Base-by-base conservation (phyloP, 2,113 vertebrate genomes). In the Phyllopteryx taeniolatus region DNA sequence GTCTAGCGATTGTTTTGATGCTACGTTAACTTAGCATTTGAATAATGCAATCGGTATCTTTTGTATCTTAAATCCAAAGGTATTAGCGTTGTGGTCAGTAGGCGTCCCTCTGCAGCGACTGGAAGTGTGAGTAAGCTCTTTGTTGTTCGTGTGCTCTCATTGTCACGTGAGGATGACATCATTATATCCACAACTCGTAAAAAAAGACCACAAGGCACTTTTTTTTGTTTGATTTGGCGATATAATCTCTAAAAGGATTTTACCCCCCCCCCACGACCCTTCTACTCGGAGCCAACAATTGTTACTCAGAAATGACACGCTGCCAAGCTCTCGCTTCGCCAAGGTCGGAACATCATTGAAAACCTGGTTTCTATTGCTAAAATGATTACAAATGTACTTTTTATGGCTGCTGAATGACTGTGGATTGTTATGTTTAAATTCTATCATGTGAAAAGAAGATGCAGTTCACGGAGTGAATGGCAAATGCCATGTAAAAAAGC, bases 351-450 rank as follows among this genome's bases (percentile, higher is more conserved):
- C 59, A 35, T 5, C 3, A 33, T 35, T 10, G 60, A 17, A 62
- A 39, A 53, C n/a, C 27, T 63, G 46, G 33, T 42, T 70, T 83
- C 66, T 67, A 46, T 60, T 63, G 67, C 54, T 72, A 62, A 62
- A 62, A 39, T 42, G 33, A 62, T 39, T 62, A 42, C 35, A 59
- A 59, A 42, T 63, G 35, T n/a, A 20, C 35, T 63, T 39, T 63
- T 42, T 1, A 62, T 20, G 60, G 35, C 19, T n/a, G 57, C 67
- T 65, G 68, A 57, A 57, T 12, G 56, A n/a, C 22, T 57, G 56
- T 27, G 56, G n/a, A 13, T 57, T n/a, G n/a, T n/a, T 9, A 19
- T n/a, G 51, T 3, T 54, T 17, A 54, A 39, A 39, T 39, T 39
- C 35, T 3, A 39, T 39, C 35, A 39, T 6, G 35, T 39, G 35